Conservation (phyloP, 2,888 invertebrate species). For the Seladonia tumulorum region DNA sequence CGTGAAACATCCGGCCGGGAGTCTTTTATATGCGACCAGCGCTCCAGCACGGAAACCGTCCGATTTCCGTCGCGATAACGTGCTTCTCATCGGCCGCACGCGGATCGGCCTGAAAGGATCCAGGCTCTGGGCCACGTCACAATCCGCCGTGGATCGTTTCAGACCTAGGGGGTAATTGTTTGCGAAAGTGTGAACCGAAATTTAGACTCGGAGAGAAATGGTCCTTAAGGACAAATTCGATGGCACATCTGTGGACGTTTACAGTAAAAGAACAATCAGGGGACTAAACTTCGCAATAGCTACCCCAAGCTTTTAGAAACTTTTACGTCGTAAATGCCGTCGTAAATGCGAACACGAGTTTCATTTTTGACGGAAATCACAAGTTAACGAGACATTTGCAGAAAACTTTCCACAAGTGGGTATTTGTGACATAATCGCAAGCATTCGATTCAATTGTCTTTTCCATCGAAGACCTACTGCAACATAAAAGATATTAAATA, state of each 20-base stretch:
- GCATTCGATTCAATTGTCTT: neutral
- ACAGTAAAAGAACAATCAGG: too few relatives aligned
- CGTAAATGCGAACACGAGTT: too few relatives aligned
- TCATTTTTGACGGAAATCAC: too few relatives aligned
- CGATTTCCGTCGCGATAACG: constrained; percentile 64
- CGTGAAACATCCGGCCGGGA: constrained; percentile 46
- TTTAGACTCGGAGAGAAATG: too few relatives aligned
- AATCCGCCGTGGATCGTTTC: neutral
- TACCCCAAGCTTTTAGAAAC: too few relatives aligned
- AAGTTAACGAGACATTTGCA: too few relatives aligned
- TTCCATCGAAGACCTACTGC: neutral
- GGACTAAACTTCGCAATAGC: too few relatives aligned
- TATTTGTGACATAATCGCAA: neutral
- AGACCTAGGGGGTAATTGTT: neutral
- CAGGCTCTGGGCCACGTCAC: neutral
- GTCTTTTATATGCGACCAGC: constrained; percentile 51
- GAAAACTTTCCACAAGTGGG: neutral
- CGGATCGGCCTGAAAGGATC: constrained; percentile 11
- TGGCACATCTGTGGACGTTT: too few relatives aligned
- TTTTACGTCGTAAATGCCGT: too few relatives aligned
- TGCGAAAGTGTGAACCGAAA: too few relatives aligned
- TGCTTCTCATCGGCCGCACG: constrained; percentile 42
- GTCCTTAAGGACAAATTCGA: too few relatives aligned
- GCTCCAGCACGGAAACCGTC: constrained; percentile 40
- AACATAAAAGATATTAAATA: neutral